These are phyloP conservation scores for Apotomis turbidana DNA, from an alignment of 2,888 invertebrate species.

Conservation along the genomic window DNA sequence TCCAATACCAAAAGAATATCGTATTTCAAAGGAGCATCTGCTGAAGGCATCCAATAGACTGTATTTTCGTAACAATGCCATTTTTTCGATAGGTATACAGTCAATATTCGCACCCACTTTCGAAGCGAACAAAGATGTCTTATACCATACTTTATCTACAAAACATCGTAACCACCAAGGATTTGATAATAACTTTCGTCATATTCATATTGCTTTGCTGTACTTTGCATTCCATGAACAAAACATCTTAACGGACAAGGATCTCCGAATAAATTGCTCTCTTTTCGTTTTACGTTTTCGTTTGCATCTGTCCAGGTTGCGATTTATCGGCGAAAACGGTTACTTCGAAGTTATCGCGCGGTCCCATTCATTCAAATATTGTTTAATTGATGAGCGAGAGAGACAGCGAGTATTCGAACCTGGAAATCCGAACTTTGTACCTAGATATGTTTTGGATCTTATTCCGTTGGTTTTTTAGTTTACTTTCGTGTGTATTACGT, in stretches of 20 bases:
- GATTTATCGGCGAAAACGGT: background rate
- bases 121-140: slow-evolving; percentile 43
- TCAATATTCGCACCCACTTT: slow-evolving; percentile 68
- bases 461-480: no score
- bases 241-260: no score
- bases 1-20: slow-evolving; percentile 8
- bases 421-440: background rate
- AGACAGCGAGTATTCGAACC: no score
- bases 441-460: no score
- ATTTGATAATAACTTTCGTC: background rate
- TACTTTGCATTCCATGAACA: no score
- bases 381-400: no score
- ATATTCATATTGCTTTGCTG: background rate
- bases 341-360: no score
- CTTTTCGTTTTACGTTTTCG: no score
- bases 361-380: no score
- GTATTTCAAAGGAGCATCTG: slow-evolving; percentile 26
- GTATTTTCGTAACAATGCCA: background rate
- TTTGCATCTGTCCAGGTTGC: background rate
- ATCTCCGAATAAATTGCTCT: no score
- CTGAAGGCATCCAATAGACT: slow-evolving; percentile 19
- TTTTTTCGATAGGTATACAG: slow-evolving; percentile 47
- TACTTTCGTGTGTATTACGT: slow-evolving; percentile 1
- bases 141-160: background rate
- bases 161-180: background rate